These are phyloP conservation scores for Petrosia ficiformis DNA, from an alignment of 37 sponge, comb jelly and placozoan genomes.

Conservation along the genomic window DNA sequence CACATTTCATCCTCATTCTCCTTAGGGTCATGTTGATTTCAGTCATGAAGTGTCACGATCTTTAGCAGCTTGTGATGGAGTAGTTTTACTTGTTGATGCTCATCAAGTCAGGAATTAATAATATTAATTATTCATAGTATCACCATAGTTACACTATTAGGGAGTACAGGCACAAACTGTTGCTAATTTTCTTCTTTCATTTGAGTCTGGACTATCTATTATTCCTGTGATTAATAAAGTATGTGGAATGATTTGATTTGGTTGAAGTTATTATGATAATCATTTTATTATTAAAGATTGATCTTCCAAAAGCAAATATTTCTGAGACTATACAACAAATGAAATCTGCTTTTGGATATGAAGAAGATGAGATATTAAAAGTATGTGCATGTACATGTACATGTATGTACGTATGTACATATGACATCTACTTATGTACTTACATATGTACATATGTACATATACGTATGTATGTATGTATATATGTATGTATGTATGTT, in stretches of 20 bases:
- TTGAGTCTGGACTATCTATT: conserved; percentile 71
- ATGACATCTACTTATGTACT: no score
- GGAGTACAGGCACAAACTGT: conserved; percentile 98
- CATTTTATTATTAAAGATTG: conserved; percentile 38
- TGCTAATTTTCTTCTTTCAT: conserved; percentile 76
- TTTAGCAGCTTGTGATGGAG: conserved; percentile 91
- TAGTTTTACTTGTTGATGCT: conserved; percentile 90
- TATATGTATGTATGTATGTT: no score
- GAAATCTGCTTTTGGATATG: conserved; percentile 57
- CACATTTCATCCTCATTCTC: not conserved
- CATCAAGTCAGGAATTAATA: no score
- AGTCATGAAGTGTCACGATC: conserved; percentile 93
- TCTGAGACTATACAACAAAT: conserved; percentile 58
- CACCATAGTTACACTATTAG: conserved; percentile 10
- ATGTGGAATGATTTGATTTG: not conserved
- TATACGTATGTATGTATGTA: no score
- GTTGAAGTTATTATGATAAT: not conserved
- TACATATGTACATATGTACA: no score
- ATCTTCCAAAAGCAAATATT: conserved; percentile 67
- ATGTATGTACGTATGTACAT: no score
- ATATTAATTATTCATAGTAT: not conserved
- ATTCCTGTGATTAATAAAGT: conserved; percentile 94
- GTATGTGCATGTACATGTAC: conserved; percentile 17
- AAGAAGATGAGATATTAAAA: conserved; percentile 25
- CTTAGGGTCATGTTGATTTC: conserved; percentile 96